A percentile compares a stretch with the other conserved stretches of the same genome.
These are phyloP conservation scores for Neotoxoptera formosana DNA, from an alignment of 1,140 invertebrate genomes.

Conservation along the genomic window DNA sequence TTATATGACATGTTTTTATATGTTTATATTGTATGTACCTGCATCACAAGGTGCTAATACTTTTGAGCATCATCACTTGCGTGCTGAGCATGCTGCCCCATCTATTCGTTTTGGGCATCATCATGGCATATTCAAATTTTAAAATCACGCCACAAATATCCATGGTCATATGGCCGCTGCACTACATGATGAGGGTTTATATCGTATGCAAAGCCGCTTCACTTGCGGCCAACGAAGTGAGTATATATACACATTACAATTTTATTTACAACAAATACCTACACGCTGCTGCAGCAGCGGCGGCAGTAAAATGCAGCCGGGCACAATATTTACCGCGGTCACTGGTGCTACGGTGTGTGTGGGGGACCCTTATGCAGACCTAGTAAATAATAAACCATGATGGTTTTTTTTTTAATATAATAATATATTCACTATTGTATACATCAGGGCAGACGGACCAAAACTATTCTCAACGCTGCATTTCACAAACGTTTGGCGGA, in stretches of 20 bases:
- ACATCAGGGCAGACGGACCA: not conserved
- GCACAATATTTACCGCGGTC: too few species aligned
- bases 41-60: slow-evolving; percentile 32
- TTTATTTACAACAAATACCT: not conserved
- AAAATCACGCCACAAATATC: slow-evolving; percentile 50
- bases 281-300: too few species aligned
- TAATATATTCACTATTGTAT: not conserved
- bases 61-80: slow-evolving; percentile 23
- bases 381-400: too few species aligned
- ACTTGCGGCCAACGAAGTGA: slow-evolving; percentile 49
- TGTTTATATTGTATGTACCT: not conserved
- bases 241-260: not conserved
- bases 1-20: too few species aligned
- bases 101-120: slow-evolving; percentile 53
- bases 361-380: not conserved
- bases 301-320: too few species aligned
- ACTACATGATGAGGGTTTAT: slow-evolving; percentile 41
- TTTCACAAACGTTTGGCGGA: not conserved
- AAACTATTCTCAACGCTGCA: not conserved
- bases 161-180: slow-evolving; percentile 53
- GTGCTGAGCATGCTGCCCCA: slow-evolving; percentile 52
- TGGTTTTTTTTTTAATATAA: not conserved
- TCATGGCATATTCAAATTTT: slow-evolving; percentile 57
- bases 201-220: slow-evolving; percentile 51
- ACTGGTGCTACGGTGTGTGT: too few species aligned